Conservation (phyloP, 2,113 vertebrate genomes). For the Myrmophylax atrothorax region DNA sequence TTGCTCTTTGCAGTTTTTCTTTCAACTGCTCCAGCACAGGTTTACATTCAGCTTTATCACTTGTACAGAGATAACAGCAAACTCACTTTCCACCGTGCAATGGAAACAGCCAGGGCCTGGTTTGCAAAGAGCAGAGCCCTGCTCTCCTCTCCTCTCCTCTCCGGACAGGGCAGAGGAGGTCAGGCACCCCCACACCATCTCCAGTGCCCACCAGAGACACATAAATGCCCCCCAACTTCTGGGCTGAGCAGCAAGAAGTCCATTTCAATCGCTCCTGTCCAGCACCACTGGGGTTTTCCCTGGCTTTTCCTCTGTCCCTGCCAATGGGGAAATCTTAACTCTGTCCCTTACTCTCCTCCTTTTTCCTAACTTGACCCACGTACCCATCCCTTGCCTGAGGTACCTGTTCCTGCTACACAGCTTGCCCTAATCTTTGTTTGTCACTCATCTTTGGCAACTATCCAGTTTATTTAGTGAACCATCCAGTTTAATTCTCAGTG, state of each 20-base stretch:
- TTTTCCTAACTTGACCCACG: not conserved
- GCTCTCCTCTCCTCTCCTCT: not conserved
- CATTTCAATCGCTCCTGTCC: not conserved
- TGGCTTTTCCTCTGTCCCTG: not conserved
- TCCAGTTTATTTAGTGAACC: not conserved
- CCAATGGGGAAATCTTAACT: not conserved
- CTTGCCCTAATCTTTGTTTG: not conserved
- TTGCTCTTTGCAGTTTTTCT: not conserved
- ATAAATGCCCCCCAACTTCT: not conserved
- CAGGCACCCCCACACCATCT: not conserved
- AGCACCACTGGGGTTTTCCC: not conserved
- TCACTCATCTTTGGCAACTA: not conserved
- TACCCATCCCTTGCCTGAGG: rapidly evolving
- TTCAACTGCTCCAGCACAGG: not conserved
- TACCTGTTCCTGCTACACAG: not conserved
- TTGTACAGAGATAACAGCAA: not conserved
- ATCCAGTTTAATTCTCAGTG: not conserved
- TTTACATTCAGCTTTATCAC: constrained; percentile 9
- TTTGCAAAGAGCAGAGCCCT: not conserved
- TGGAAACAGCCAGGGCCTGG: not conserved
- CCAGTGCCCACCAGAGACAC: not conserved
- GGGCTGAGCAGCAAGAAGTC: not conserved
- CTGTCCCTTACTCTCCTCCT: not conserved
- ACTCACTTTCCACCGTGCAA: not conserved
- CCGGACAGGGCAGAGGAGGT: not conserved